Evolutionary conservation across 2,797 vertebrate genomes (phyloP), one percentile per base, ranked within the genome.

Genomic region (Pseudocheirus occidentalis): DNA sequence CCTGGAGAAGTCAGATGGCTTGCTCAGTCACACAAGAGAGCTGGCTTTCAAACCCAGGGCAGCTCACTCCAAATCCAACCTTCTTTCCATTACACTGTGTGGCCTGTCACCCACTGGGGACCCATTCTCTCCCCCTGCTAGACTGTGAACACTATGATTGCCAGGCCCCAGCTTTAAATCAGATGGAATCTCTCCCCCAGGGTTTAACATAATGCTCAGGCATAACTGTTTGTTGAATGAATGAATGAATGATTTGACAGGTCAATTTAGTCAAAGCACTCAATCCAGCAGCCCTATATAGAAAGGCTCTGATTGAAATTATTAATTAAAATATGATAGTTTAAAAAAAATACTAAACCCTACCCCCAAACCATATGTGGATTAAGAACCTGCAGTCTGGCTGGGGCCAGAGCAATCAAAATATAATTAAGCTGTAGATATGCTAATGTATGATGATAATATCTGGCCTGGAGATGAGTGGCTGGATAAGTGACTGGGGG

Each of bases 331-430:
- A 96, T 50, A 87, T 13, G 46, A 87, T 27, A 87, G 73, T 87
- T 87, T 28, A 27, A 50, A 87, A 87, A 87, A 87, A 87, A 46
- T 46, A 87, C 29, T 62, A 95, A 94, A 94, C 50, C 9, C n/a
- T n/a, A 94, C 94, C 55, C 28, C 58, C 57, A 95, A 91, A 21
- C 92, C 89, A 81, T 62, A 91, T 55, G 81, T 56, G 95, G 5
- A 91, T 58, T 13, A 94, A 92, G 54, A 90, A 90, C 10, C 28
- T 54, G 94, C 53, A 95, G 13, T 29, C 54, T 53, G 10, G 4
- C 59, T 97, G 90, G 93, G 92, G 93, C 73, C 73, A 87, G 24
- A 87, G 73, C 73, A 87, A 87, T 87, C 73, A 87, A 73, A 73
- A 73, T 27, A 87, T 87, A 87, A 87, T 87, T 50, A 87, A 87